These are phyloP conservation scores for Metalampra italica DNA, from an alignment of 2,888 invertebrate species.

Conservation along the genomic window DNA sequence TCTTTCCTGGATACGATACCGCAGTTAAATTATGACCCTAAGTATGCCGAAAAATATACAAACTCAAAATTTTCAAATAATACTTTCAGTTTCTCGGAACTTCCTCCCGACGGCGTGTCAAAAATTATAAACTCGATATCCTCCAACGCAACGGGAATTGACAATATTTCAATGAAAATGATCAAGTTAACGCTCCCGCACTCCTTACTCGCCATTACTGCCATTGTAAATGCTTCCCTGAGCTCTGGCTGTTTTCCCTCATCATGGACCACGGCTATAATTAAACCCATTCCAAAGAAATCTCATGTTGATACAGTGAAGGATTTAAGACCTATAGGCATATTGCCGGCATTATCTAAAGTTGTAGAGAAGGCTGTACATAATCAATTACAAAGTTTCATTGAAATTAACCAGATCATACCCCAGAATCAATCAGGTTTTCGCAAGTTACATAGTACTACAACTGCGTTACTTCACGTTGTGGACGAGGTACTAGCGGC, in stretches of 20 bases:
- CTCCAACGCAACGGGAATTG: background rate
- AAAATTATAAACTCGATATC: background rate
- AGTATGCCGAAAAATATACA: too few relatives aligned
- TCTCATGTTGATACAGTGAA: too few relatives aligned
- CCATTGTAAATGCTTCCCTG: background rate
- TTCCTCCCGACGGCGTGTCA: background rate
- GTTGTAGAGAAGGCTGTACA: too few relatives aligned
- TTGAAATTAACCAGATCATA: background rate
- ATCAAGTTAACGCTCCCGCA: conserved; percentile 2
- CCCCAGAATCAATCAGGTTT: too few relatives aligned
- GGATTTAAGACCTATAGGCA: too few relatives aligned
- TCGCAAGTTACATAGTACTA: conserved; percentile 4
- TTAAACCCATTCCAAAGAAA: conserved; percentile 3
- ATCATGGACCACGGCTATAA: background rate
- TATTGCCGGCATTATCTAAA: too few relatives aligned
- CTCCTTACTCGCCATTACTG: background rate
- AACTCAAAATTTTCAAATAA: too few relatives aligned
- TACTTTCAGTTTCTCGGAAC: background rate
- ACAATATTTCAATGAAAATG: conserved; percentile 1
- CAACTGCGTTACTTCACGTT: background rate
- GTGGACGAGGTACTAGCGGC: conserved; percentile 1
- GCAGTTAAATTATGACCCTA: too few relatives aligned
- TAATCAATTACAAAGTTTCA: background rate
- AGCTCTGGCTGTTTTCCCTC: background rate
- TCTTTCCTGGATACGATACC: too few relatives aligned